Percentiles rank a stretch among this genome's conserved stretches.
These are phyloP conservation scores for Phalacrocorax aristotelis DNA, from an alignment of 2,113 vertebrate species.

Conservation along the genomic window DNA sequence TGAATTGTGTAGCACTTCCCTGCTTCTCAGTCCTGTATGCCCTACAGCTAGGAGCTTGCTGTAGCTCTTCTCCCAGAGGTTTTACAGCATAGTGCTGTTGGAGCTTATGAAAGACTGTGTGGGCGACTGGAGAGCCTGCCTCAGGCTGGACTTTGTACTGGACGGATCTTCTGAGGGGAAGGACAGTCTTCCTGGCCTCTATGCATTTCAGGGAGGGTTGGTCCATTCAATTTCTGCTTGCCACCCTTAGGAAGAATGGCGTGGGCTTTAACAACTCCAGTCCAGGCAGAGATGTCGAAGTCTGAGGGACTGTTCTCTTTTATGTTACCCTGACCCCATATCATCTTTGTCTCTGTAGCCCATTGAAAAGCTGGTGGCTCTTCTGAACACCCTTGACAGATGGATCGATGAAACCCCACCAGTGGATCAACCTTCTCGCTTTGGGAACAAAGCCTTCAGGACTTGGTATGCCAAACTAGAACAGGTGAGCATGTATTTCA, in stretches of 20 bases:
- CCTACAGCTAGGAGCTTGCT: neutral
- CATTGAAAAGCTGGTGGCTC: constrained; percentile 84
- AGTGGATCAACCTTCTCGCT: constrained; percentile 93
- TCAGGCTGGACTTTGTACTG: neutral
- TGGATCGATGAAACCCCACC: constrained; percentile 97
- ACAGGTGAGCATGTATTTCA: constrained; percentile 75
- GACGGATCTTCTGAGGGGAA: neutral
- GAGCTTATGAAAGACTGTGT: neutral
- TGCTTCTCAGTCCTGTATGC: neutral
- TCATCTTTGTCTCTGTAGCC: constrained; percentile 70
- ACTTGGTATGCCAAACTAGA: constrained; percentile 92
- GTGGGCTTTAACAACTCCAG: neutral
- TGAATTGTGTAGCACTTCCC: neutral
- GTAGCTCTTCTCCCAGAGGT: neutral
- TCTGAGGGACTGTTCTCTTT: neutral
- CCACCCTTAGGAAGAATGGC: neutral
- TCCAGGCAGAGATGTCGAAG: neutral
- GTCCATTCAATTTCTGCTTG: neutral
- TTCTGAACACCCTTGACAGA: constrained; percentile 88
- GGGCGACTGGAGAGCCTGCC: neutral
- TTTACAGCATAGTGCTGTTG: neutral
- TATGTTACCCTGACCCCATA: neutral
- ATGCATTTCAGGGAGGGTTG: neutral
- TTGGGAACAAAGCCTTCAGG: constrained; percentile 97
- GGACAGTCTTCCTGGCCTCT: neutral